Evolutionary conservation across 2,113 vertebrate species (phyloP).

Genomic region (Seriola aureovittata): DNA sequence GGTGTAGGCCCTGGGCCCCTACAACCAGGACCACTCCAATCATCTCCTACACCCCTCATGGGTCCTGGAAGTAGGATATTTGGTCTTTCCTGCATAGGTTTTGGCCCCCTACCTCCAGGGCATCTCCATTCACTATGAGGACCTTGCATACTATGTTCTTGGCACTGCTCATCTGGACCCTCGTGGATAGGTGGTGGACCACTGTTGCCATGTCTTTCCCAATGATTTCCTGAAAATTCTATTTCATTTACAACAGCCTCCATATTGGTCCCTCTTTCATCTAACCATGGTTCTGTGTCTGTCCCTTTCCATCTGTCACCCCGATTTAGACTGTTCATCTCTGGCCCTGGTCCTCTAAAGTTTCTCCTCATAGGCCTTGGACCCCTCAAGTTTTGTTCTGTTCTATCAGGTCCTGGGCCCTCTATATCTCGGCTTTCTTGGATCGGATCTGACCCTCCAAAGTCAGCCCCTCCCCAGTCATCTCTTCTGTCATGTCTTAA

Average conservation of each 20-base stretch:
- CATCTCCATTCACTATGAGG: slow-evolving; percentile 38
- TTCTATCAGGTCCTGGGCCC: slow-evolving; percentile 16
- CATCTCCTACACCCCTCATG: slow-evolving; percentile 34
- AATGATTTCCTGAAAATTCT: slow-evolving; percentile 35
- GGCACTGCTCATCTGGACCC: slow-evolving; percentile 13
- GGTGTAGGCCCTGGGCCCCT: slow-evolving; percentile 28
- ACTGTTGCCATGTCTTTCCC: slow-evolving; percentile 24
- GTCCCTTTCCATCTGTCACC: slow-evolving; percentile 26
- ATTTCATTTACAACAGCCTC: slow-evolving; percentile 36
- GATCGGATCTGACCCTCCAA: slow-evolving; percentile 22
- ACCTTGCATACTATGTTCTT: slow-evolving; percentile 25
- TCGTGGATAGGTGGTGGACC: slow-evolving; percentile 13
- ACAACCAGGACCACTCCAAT: slow-evolving; percentile 38
- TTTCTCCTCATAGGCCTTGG: slow-evolving; percentile 45
- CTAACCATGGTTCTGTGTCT: slow-evolving; percentile 53
- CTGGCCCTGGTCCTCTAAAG: slow-evolving; percentile 27
- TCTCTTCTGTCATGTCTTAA: slow-evolving; percentile 39
- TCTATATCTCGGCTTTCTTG: slow-evolving; percentile 39
- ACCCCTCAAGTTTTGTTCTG: slow-evolving; percentile 40
- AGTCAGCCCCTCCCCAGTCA: slow-evolving; percentile 39
- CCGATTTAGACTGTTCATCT: slow-evolving; percentile 5
- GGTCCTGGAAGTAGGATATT: slow-evolving; percentile 31
- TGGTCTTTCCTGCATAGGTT: slow-evolving; percentile 20
- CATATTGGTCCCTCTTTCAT: slow-evolving; percentile 35
- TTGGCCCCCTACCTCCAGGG: slow-evolving; percentile 15